Base-by-base conservation (phyloP, 2,888 invertebrate species). In the Ctenicera cuprea region DNA sequence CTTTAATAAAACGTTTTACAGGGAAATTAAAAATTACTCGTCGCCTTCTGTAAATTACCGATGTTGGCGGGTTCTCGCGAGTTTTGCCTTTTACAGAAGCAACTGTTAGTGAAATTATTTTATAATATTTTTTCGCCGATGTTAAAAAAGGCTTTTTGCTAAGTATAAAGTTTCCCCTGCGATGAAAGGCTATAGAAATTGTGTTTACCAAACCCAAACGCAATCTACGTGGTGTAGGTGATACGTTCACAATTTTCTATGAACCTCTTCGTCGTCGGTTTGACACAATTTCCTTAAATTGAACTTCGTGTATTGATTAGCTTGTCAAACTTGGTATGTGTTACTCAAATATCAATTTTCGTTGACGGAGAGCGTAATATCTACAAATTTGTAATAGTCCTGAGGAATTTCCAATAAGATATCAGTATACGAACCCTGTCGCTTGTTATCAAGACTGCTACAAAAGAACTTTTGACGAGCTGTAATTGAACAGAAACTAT, bases 291-390 rank as follows among this genome's bases (percentile, higher is more conserved):
- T 62, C 45, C 62, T 59, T 50, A 69, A 62, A 62, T 62, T 50
- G 61, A 69, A 69, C 22, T 61, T 69, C 61, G 18, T 33, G 54
- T 64, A 71, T 71, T 63, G 64, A 71, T 64, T 64, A 54, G 43
- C 64, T 71, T 71, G 64, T 57, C 64, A 71, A 66, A 45, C 64
- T 71, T 50, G 61, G 72, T 54, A 68, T 54, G 14, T 67, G 62
- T 52, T 63, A 67, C 67, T 67, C 54, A 67, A 62, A 72, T 72
- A 72, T 72, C 72, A 67, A 72, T 72, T 61, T 54, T 50, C 45
- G 45, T 66, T 45, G 72, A 18, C 64, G n/a, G 63, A 68, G 65
- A 38, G 45, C 43, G 33, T 69, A 64, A 65, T 69, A 65, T 73
- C 69, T 70, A 63, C 52, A 52, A 73, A 68, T 68, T 68, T 48